Base-by-base conservation (phyloP, 2,113 vertebrate species). In the Romanogobio albipinnatus region DNA sequence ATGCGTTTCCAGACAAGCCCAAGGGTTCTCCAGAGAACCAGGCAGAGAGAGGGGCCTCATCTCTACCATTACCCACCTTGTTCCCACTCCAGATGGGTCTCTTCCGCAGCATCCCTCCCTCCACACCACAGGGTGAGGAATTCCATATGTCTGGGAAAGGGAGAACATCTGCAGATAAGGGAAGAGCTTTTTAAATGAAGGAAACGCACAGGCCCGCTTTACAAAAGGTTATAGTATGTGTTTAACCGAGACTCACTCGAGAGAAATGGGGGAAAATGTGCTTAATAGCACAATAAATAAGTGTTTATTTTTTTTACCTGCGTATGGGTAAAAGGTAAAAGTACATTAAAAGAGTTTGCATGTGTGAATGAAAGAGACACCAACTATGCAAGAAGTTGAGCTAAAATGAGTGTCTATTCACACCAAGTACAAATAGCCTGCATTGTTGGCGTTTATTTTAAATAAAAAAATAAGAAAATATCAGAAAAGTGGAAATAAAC, bases 161-260 rank as follows among this genome's bases (percentile, higher is more conserved):
- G 68, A 43, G 68, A 87, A 87, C 89, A 91, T 92, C 88, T 93
- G 89, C 87, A 88, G 87, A 92, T 87, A 84, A 88, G 84, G 89
- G 85, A 84, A 74, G 59, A 9, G 51, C 61, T 87, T 88, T 87
- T 87, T 83, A 53, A 84, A 75, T 61, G 56, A 83, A 85, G 87
- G 83, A 92, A 91, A 90, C 85, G 82, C 81, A 82, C 70, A 83
- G 22, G 64, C 77, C 58, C 29, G 13, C 78, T 29, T 70, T 49
- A 61, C 85, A 59, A 85, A 73, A 86, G 39, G 82, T 87, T 82
- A 36, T 83, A 71, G 70, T 80, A 78, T 80, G 80, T 88, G 86
- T 78, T 89, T 88, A 85, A 76, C 87, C 92, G 89, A 81, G 76
- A 64, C 45, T 83, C 7, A 1, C 5, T 24, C 24, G 26, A 53